Conservation (phyloP, 2,888 invertebrate species). For the Synanthedon formicaeformis region DNA sequence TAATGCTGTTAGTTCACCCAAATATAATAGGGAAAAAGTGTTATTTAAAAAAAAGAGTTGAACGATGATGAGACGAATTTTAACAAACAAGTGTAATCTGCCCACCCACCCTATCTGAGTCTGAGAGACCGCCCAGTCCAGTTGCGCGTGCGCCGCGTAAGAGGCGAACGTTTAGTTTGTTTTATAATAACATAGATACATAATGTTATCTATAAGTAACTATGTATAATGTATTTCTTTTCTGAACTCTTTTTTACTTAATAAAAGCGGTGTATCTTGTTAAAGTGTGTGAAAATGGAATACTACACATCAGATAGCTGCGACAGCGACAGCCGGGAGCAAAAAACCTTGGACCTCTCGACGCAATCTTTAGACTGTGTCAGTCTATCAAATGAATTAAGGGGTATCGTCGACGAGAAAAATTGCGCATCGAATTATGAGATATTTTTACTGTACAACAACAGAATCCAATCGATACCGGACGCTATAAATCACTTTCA, state of each 20-base stretch:
- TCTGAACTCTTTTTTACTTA: not conserved
- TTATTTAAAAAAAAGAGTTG: too few species aligned
- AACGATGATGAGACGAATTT: too few species aligned
- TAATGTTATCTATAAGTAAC: slow-evolving; percentile 1
- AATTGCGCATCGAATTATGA: slow-evolving; percentile 73
- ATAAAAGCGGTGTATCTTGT: slow-evolving; percentile 9
- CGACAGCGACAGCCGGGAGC: slow-evolving; percentile 79
- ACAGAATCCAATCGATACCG: slow-evolving; percentile 80
- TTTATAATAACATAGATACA: not conserved
- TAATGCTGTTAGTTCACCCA: too few species aligned
- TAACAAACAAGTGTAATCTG: too few species aligned
- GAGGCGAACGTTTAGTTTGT: slow-evolving; percentile 6
- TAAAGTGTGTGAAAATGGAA: slow-evolving; percentile 71
- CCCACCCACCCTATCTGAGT: not conserved
- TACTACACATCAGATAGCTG: slow-evolving; percentile 87
- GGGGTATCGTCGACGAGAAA: slow-evolving; percentile 72
- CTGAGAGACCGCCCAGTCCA: slow-evolving; percentile 8
- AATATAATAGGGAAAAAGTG: too few species aligned
- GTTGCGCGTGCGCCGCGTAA: slow-evolving; percentile 59
- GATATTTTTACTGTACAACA: slow-evolving; percentile 87
- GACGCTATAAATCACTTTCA: slow-evolving; percentile 73
- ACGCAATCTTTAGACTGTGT: slow-evolving; percentile 67
- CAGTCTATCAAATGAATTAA: slow-evolving; percentile 70
- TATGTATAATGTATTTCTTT: slow-evolving; percentile 7
- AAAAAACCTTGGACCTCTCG: slow-evolving; percentile 77